Evolutionary conservation across 2,113 vertebrate species (phyloP), one percentile per base, ranked within the genome.

Genomic region (Haliaeetus leucogaster): DNA sequence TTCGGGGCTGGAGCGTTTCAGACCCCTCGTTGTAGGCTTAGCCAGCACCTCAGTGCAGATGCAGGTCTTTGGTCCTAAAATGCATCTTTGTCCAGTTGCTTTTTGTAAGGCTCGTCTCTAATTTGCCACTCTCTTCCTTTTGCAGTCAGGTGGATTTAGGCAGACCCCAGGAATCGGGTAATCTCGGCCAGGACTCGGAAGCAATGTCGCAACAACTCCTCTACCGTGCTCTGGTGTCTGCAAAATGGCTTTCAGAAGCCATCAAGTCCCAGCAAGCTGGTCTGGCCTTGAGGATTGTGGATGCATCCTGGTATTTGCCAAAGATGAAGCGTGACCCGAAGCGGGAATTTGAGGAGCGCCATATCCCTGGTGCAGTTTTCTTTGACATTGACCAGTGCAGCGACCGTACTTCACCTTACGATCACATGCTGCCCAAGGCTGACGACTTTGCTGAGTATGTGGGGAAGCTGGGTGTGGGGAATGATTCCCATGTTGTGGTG

Each of bases 241-340:
- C 97, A 2, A 98, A 98, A 63, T 99, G 99, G 99, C 98, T 99
- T 48, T 97, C 98, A 1, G 98, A 99, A 65, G 98, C 99, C 1
- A 93, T 99, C 81, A 98, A 92, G n/a, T 96, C 95, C 8, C 98
- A 98, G 9, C 97, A 96, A 7, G 43, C 98, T 12, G 98, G 98
- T 2, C 97, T 98, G 67, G 97, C 97, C 9, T 95, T 99, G 50
- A 98, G 98, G 62, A 77, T 99, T 0, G 96, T 99, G 5, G 99
- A 99, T 59, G 97, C 99, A 0, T 99, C 99, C 11, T 99, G 99
- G 99, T 99, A 99, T 88, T 95, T 99, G 11, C 98, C 99, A 0
- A 99, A 99, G 93, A 83, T 98, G 58, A 98, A 98, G 9, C 98
- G 99, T 7, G 96, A 99, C 42, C 96, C 98, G 0, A 97, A 90